Percentiles rank a stretch among this genome's conserved stretches.
Conservation (phyloP, 2,888 invertebrate genomes). For the Busseola fusca region DNA sequence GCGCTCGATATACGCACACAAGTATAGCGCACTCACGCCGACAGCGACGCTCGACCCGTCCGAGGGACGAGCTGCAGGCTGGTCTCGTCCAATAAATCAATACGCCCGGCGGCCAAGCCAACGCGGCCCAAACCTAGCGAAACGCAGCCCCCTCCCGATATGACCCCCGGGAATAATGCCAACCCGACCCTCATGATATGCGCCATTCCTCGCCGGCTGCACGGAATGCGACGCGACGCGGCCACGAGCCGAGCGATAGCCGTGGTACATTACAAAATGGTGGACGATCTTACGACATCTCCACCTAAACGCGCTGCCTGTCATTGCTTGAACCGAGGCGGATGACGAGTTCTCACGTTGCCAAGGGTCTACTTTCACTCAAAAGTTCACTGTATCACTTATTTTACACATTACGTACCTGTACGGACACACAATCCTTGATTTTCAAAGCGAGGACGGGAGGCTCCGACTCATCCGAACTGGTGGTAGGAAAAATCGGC, state of each 20-base stretch:
- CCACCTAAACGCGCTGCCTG: slow-evolving; percentile 87
- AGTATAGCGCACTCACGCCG: slow-evolving; percentile 83
- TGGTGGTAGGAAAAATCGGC: slow-evolving; percentile 90
- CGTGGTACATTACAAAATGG: slow-evolving; percentile 89
- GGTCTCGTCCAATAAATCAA: slow-evolving; percentile 88
- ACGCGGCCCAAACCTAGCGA: slow-evolving; percentile 78
- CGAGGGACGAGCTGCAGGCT: slow-evolving; percentile 86
- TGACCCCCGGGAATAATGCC: slow-evolving; percentile 86
- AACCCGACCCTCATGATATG: slow-evolving; percentile 84
- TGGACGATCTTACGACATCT: slow-evolving; percentile 90
- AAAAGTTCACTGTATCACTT: slow-evolving; percentile 78
- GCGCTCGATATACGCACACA: slow-evolving; percentile 88
- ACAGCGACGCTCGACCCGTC: slow-evolving; percentile 85
- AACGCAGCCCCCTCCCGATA: slow-evolving; percentile 83
- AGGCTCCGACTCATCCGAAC: slow-evolving; percentile 87
- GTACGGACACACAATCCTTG: slow-evolving; percentile 90
- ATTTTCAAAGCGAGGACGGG: slow-evolving; percentile 90
- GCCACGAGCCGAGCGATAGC: slow-evolving; percentile 87
- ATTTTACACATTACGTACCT: slow-evolving; percentile 89
- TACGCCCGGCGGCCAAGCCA: slow-evolving; percentile 84
- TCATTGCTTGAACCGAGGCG: slow-evolving; percentile 87
- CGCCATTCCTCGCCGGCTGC: slow-evolving; percentile 85
- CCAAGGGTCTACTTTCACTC: slow-evolving; percentile 88
- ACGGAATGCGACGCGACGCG: slow-evolving; percentile 87
- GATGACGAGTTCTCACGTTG: slow-evolving; percentile 88